A percentile compares a stretch with the other conserved stretches of the same genome.
Conservation (phyloP, 2,888 invertebrate species). For the Sphaerophoria rueppellii region DNA sequence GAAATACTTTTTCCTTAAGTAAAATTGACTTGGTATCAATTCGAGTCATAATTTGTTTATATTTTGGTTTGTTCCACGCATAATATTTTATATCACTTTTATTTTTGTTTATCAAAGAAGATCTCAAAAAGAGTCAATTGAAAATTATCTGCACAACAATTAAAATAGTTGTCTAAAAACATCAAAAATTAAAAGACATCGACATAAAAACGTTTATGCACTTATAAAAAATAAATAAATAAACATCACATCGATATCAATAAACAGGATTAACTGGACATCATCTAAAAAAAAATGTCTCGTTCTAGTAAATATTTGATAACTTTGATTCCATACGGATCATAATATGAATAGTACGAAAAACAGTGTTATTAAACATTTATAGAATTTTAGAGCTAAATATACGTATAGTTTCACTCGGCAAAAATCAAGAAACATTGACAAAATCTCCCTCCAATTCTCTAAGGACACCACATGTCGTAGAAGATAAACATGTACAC, state of each 20-base stretch:
- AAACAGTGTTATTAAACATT: no score
- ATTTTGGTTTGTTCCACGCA: slow-evolving; percentile 18
- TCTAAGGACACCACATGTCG: slow-evolving; percentile 53
- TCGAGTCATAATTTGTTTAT: not conserved
- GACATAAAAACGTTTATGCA: not conserved
- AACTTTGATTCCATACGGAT: no score
- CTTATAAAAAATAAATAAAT: no score
- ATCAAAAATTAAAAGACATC: slow-evolving; percentile 4
- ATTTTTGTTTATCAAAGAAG: not conserved
- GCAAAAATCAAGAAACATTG: slow-evolving; percentile 2
- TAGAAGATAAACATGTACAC: not conserved
- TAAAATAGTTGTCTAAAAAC: slow-evolving; percentile 15
- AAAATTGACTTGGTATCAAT: no score
- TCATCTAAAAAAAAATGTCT: not conserved
- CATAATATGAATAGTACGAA: no score
- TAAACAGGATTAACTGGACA: slow-evolving; percentile 27
- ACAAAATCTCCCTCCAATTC: slow-evolving; percentile 10
- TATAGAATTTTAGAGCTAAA: no score
- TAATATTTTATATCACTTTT: slow-evolving; percentile 1
- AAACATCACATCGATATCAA: no score
- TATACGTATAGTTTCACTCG: not conserved
- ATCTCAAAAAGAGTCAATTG: not conserved
- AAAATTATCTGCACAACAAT: slow-evolving; percentile 11
- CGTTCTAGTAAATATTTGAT: not conserved
- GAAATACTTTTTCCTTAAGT: no score